Base-by-base conservation (phyloP, 2,888 invertebrate species). In the Junonia oenone region DNA sequence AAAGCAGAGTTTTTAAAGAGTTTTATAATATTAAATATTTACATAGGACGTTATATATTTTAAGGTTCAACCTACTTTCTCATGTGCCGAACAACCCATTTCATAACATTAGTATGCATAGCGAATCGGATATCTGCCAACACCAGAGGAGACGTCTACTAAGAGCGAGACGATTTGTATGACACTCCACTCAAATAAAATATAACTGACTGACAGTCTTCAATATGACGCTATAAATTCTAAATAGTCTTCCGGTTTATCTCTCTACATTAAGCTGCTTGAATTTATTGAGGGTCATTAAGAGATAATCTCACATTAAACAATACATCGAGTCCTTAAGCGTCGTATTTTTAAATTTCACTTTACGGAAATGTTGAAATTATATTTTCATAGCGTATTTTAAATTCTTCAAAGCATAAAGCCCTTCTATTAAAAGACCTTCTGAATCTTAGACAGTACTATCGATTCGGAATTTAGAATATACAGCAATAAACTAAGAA, bases 51-150 rank as follows among this genome's bases (percentile, higher is more conserved):
- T 22, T 3, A 22, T 3, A 22, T 22, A 22, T 22, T 43, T 26
- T 26, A 13, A 43, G n/a, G 26, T 26, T 26, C 26, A 26, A 43
- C 26, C n/a, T 43, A 43, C 19, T 43, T 43, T 26, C 13, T 13
- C n/a, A 43, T 19, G 11, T 38, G 43, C 43, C 2, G 22, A 43
- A 26, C 13, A 43, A 43, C 6, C 43, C 11, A 26, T 43, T 43
- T 43, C 26, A 43, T 43, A 43, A 43, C 43, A 43, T 43, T 26
- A 43, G 43, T 43, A 43, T 43, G 43, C 43, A 43, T 19, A 40
- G 38, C 17, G 38, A 26, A 43, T 43, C 22, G 43, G 43, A 43
- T 40, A 19, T 43, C 22, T 43, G 43, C 43, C 26, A 43, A 43
- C 43, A 17, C 22, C 43, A 43, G 26, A 43, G 8, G 11, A 38